Conservation (phyloP, 1,140 invertebrate genomes). For the Lucilia cuprina region DNA sequence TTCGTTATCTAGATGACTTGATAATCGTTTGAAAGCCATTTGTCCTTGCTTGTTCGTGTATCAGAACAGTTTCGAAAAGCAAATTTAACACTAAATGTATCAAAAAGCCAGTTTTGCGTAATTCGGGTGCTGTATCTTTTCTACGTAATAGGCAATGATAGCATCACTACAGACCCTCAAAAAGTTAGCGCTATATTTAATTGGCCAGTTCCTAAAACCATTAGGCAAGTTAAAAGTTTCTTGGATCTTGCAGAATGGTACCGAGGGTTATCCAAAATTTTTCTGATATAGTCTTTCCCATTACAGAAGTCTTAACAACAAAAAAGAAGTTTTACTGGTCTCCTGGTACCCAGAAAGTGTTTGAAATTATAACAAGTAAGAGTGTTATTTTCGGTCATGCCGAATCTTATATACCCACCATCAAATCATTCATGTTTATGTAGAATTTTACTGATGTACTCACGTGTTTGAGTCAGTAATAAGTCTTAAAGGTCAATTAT, state of each 20-base stretch:
- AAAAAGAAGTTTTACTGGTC: slow-evolving; percentile 8
- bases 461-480: no score
- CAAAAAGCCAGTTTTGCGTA: not conserved
- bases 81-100: not conserved
- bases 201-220: not conserved
- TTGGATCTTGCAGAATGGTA: not conserved
- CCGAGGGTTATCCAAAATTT: not conserved
- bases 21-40: not conserved
- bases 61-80: not conserved
- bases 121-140: not conserved
- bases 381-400: no score
- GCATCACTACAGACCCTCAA: not conserved
- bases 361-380: not conserved
- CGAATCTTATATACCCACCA: no score
- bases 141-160: no score
- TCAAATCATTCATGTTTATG: no score
- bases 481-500: no score
- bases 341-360: not conserved
- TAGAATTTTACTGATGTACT: no score
- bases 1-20: not conserved
- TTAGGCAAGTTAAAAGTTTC: not conserved
- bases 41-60: not conserved
- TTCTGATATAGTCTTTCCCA: not conserved
- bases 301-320: slow-evolving; percentile 2
- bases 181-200: not conserved